Evolutionary conservation across 2,113 vertebrate species (phyloP).

Genomic region (Apodemus speciosus): DNA sequence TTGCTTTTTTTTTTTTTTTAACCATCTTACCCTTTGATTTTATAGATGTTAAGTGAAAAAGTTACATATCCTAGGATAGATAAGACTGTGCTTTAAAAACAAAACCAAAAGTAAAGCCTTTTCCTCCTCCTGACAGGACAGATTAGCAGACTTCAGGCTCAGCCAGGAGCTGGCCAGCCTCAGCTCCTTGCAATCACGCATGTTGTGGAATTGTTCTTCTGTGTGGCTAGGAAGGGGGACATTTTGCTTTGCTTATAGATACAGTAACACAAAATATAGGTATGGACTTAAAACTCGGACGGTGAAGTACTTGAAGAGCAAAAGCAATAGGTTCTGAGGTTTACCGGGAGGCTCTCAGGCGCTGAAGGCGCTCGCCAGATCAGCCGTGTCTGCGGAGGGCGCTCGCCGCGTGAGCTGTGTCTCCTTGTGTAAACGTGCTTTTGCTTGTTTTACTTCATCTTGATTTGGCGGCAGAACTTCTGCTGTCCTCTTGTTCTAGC

Average conservation of each 20-base stretch:
- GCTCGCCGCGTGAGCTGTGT: not conserved
- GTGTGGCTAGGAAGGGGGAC: not conserved
- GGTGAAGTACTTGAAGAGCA: slow-evolving; percentile 14
- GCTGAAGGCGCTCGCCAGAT: not conserved
- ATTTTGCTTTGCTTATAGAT: slow-evolving; percentile 10
- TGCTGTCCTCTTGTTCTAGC: not conserved
- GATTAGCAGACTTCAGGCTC: not conserved
- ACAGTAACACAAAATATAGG: not conserved
- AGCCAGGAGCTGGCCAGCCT: not conserved
- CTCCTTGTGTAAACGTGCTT: not conserved
- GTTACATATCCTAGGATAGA: not conserved
- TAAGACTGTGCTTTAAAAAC: not conserved
- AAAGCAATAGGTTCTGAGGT: not conserved
- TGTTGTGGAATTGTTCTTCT: not conserved
- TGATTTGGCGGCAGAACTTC: not conserved
- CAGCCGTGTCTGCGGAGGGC: too few species aligned
- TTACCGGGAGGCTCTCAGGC: not conserved
- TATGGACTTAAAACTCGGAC: not conserved
- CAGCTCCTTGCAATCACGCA: not conserved
- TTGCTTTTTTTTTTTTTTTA: not conserved
- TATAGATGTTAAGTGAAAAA: not conserved
- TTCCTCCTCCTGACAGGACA: not conserved
- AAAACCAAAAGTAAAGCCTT: not conserved
- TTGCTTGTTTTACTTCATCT: not conserved
- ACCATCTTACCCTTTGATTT: not conserved